Percentiles rank a stretch among this genome's conserved stretches.
phyloP scores from a whole-genome alignment of 1,140 invertebrate genomes.

The Zaprionus davidi region DNA sequence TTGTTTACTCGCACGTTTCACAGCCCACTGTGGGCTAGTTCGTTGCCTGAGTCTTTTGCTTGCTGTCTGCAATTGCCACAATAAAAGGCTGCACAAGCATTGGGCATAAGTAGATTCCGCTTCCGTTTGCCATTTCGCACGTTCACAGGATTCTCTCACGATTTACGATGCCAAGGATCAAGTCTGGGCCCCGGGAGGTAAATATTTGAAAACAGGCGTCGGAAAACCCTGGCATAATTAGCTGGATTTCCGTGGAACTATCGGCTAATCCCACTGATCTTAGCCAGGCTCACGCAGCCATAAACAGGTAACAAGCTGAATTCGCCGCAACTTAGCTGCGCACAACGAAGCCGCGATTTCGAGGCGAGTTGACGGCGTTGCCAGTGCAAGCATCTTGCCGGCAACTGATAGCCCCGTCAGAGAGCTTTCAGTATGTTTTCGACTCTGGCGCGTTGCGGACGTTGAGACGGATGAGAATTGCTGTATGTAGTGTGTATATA shows the following conservation, averaged over 20 bases:
- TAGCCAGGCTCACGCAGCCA: slow-evolving; percentile 36
- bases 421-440: slow-evolving; percentile 73
- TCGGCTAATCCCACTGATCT: slow-evolving; percentile 45
- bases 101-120: slow-evolving; percentile 37
- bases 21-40: slow-evolving; percentile 29
- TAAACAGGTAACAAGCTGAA: slow-evolving; percentile 39
- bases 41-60: slow-evolving; percentile 55
- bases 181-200: slow-evolving; percentile 32
- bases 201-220: slow-evolving; percentile 51
- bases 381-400: slow-evolving; percentile 23
- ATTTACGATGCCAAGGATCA: slow-evolving; percentile 22
- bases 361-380: slow-evolving; percentile 47
- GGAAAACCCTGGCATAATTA: slow-evolving; percentile 54
- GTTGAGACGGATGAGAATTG: slow-evolving; percentile 46
- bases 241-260: slow-evolving; percentile 47
- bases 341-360: slow-evolving; percentile 42
- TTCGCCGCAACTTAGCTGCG: slow-evolving; percentile 44
- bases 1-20: neutral
- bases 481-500: slow-evolving; percentile 45
- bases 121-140: slow-evolving; percentile 75
- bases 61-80: slow-evolving; percentile 13
- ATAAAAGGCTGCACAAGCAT: slow-evolving; percentile 22
- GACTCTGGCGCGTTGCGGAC: slow-evolving; percentile 71
- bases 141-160: slow-evolving; percentile 30
- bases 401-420: slow-evolving; percentile 33